Evolutionary conservation across 2,888 invertebrate species (phyloP), one percentile per base, ranked within the genome.

Genomic region (Stenodema calcarata): DNA sequence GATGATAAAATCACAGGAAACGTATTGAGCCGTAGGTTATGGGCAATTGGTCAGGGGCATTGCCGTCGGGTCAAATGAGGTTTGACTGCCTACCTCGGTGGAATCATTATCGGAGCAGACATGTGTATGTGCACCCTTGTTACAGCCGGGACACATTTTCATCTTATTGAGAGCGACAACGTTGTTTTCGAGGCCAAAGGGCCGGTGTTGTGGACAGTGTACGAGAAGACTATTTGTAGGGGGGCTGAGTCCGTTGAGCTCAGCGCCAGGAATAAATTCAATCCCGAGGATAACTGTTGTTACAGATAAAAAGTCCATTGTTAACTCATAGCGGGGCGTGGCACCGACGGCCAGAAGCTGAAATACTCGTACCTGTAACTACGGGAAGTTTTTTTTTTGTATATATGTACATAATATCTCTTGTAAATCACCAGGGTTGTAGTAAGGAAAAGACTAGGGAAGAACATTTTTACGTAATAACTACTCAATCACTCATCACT

Each of bases 1-100:
- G 84, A 84, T 84, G 84, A 73, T 47, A 84, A 73, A 84, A 84
- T 84, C 84, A 75, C 84, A 84, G 84, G 84, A 84, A 73, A 73
- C 41, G 73, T 75, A 75, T 84, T 73, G 73, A 75, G 84, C 73
- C 75, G 44, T 70, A 42, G 84, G 84, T 44, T 73, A 47, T 84
- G 73, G 84, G 47, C 84, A 47, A 84, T 73, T 84, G 84, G 84
- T 73, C 84, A 84, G 30, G 16, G 84, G 4, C 75, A 27, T 27
- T 28, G 28, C 44, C 47, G 84, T 42, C 84, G 70, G 73, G 44
- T 16, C 73, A 28, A 44, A 84, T 70, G 81, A 30, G 81, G 23
- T 82, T 82, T 82, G 69, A 82, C 69, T 70, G 62, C 41, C 44
- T 82, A 30, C 30, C 35, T 9, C 28, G n/a, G 50, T 30, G 44